These are phyloP conservation scores for Diprion similis DNA, from an alignment of 1,140 invertebrate species.

Conservation along the genomic window DNA sequence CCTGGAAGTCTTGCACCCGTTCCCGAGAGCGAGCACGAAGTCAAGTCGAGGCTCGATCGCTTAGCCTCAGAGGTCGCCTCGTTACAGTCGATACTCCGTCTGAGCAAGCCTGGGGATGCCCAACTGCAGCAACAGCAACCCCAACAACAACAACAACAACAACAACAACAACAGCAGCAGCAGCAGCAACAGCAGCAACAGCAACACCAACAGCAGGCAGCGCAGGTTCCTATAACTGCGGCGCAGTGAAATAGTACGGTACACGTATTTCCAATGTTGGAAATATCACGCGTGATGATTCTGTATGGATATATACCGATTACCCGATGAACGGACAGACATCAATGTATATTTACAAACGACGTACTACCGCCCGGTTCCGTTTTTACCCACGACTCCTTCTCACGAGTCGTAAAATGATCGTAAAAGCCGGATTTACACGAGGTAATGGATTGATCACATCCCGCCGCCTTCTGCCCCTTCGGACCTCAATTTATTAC, in stretches of 20 bases:
- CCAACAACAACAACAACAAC: background rate
- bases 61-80: conserved; percentile 92
- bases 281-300: too few species aligned
- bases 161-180: background rate
- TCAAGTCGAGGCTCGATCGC: conserved; percentile 85
- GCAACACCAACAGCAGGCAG: background rate
- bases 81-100: conserved; percentile 76
- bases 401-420: too few species aligned
- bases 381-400: too few species aligned
- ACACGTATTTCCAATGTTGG: too few species aligned
- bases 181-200: background rate
- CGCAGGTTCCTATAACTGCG: background rate
- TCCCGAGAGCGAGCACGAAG: conserved; percentile 72
- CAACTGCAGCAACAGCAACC: background rate
- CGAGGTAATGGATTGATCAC: too few species aligned
- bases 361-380: too few species aligned
- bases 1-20: conserved; percentile 52
- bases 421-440: too few species aligned
- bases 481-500: too few species aligned
- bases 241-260: background rate
- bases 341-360: too few species aligned
- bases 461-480: too few species aligned
- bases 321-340: too few species aligned
- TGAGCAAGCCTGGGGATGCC: conserved; percentile 45
- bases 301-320: too few species aligned